Percentiles rank a stretch among this genome's conserved stretches.
Evolutionary conservation across 2,113 vertebrate species (phyloP).

Genomic region (Ceyx melanurus): DNA sequence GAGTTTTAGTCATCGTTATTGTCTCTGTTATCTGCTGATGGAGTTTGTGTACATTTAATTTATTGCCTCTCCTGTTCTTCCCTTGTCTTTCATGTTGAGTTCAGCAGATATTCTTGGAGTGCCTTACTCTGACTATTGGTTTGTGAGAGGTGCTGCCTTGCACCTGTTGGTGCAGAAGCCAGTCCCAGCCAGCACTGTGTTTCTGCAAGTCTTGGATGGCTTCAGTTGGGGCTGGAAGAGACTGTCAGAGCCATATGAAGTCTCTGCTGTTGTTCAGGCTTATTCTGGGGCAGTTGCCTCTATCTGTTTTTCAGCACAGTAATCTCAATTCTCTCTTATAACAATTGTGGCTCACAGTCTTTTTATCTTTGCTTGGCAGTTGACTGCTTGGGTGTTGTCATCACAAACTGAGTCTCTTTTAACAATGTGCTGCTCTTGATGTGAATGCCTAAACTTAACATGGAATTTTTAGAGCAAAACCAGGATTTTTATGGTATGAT

Average conservation of each 20-base stretch:
- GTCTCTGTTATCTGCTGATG: slow-evolving; percentile 34
- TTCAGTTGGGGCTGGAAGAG: not conserved
- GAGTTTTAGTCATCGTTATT: not conserved
- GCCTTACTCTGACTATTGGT: not conserved
- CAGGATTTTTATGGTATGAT: not conserved
- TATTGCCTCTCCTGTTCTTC: slow-evolving; percentile 46
- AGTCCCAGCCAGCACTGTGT: not conserved
- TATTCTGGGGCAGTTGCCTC: not conserved
- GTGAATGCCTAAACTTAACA: not conserved
- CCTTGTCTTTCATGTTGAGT: slow-evolving; percentile 40
- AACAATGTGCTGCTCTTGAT: not conserved
- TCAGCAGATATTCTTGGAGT: not conserved
- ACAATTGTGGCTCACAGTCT: not conserved
- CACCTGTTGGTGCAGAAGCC: not conserved
- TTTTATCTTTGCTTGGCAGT: not conserved
- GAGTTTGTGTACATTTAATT: slow-evolving; percentile 20
- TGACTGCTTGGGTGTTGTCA: not conserved
- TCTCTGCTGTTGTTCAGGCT: not conserved
- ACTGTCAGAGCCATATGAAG: not conserved
- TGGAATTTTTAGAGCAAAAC: not conserved
- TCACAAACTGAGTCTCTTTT: not conserved
- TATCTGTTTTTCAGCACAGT: not conserved
- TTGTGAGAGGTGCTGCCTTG: not conserved
- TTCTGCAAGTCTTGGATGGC: not conserved
- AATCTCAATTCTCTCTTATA: not conserved